These are phyloP conservation scores for Hafferia zeledoni DNA, from an alignment of 2,797 vertebrate species.

Conservation along the genomic window DNA sequence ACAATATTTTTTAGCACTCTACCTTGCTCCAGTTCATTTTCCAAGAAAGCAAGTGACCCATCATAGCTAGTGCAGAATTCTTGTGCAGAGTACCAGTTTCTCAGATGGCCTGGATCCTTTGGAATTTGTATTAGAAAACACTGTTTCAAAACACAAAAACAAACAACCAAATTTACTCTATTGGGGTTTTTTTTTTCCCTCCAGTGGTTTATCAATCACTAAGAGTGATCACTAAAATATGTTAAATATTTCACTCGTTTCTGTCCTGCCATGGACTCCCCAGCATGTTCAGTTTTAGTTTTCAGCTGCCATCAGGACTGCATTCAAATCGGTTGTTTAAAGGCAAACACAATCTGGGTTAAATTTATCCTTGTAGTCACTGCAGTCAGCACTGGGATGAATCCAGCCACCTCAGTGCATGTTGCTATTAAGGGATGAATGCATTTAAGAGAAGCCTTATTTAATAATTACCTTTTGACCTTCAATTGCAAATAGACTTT, in stretches of 20 bases:
- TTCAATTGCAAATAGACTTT: not conserved
- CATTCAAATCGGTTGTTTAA: not conserved
- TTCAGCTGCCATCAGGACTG: not conserved
- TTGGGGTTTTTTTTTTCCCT: not conserved
- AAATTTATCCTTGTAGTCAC: not conserved
- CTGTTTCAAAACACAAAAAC: constrained; percentile 68
- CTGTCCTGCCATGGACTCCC: not conserved
- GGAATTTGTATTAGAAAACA: constrained; percentile 90
- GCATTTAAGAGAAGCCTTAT: not conserved
- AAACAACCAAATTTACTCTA: not conserved
- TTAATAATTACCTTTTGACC: not conserved
- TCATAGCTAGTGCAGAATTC: constrained; percentile 82
- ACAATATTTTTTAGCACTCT: not conserved
- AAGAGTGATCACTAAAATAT: not conserved
- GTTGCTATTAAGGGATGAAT: not conserved
- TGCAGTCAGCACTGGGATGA: not conserved
- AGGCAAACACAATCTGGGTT: not conserved
- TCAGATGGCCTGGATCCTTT: constrained; percentile 66
- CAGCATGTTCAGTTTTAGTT: not conserved
- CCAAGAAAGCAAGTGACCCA: constrained; percentile 84
- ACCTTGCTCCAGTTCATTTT: constrained; percentile 94
- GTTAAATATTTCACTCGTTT: not conserved
- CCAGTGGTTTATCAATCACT: not conserved
- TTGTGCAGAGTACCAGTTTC: constrained; percentile 86
- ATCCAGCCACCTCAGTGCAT: not conserved